Base-by-base conservation (phyloP, 2,888 invertebrate species). In the Serripes groenlandicus region DNA sequence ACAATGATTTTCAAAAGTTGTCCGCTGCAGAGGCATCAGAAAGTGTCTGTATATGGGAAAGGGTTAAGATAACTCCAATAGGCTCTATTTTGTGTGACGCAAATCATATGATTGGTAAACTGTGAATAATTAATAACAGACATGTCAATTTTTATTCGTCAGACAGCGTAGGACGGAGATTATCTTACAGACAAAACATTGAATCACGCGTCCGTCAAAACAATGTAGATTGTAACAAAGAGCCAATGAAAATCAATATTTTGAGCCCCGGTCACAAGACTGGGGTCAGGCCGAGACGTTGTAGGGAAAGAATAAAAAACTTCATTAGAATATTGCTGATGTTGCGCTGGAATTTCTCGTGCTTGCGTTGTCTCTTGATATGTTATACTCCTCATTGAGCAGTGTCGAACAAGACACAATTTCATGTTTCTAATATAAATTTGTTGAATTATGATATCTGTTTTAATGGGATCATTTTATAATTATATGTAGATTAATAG, bases 141-240 rank as follows among this genome's bases (percentile, higher is more conserved):
- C 37, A 66, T 28, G 66, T 66, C 66, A 66, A 42, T 66, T 66
- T 66, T 66, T 66, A 66, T 66, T 66, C 66, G 66, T 42, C 66
- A 66, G 66, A 66, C 66, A 30, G 37, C 66, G 66, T 66, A 66
- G 26, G 42, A 42, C 35, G 35, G 66, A 60, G 62, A 73, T 73
- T 23, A 73, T 73, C 60, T 62, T 62, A 52, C 62, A 73, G 73
- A 73, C 73, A 73, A 73, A 73, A 62, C 62, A 73, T 73, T 73
- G 58, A 62, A 73, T 73, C 35, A 60, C 42, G 28, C 26, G 42
- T 62, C 66, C 66, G 66, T 66, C 66, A 66, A 66, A 66, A 66
- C 66, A 66, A 66, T 66, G 66, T 66, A 42, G 34, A 42, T 42
- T 66, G 26, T 66, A 66, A 66, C 66, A 66, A 66, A 66, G 66